Conservation (phyloP, 2,113 vertebrate genomes). For the Morone saxatilis region DNA sequence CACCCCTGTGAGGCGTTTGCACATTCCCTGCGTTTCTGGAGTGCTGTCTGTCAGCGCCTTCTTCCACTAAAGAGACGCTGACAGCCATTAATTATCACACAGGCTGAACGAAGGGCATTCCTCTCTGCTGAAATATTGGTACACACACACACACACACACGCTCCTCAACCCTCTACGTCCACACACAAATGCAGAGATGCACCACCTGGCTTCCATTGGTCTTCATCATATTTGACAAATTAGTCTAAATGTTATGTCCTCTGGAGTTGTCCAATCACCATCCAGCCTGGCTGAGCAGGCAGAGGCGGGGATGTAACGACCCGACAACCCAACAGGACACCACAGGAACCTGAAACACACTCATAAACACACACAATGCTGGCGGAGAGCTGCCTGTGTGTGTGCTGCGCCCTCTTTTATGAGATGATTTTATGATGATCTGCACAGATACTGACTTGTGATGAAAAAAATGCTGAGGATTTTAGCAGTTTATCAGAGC, state of each 20-base stretch:
- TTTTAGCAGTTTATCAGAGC: conserved; percentile 54
- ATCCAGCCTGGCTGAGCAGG: conserved; percentile 8
- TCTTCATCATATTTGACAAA: conserved; percentile 70
- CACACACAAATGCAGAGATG: conserved; percentile 29
- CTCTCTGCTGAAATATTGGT: conserved; percentile 50
- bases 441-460: conserved; percentile 61
- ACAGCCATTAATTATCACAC: conserved; percentile 84
- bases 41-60: conserved; percentile 80
- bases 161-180: conserved; percentile 9
- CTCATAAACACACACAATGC: conserved; percentile 2
- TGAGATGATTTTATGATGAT: conserved; percentile 63
- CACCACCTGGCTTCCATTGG: conserved; percentile 68
- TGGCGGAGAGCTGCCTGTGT: conserved; percentile 1
- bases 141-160: conserved; percentile 2
- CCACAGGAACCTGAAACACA: conserved; percentile 11
- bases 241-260: conserved; percentile 62
- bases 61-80: conserved; percentile 79
- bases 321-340: conserved; percentile 7
- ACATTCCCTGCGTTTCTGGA: conserved; percentile 79
- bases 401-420: conserved; percentile 59
- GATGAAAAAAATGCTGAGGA: conserved; percentile 59
- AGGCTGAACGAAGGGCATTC: conserved; percentile 80
- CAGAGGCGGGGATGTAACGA: conserved; percentile 18
- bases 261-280: conserved; percentile 49
- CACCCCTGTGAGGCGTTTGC: conserved; percentile 63